Conservation (phyloP, 1,140 invertebrate genomes). For the Drosophila willistoni region DNA sequence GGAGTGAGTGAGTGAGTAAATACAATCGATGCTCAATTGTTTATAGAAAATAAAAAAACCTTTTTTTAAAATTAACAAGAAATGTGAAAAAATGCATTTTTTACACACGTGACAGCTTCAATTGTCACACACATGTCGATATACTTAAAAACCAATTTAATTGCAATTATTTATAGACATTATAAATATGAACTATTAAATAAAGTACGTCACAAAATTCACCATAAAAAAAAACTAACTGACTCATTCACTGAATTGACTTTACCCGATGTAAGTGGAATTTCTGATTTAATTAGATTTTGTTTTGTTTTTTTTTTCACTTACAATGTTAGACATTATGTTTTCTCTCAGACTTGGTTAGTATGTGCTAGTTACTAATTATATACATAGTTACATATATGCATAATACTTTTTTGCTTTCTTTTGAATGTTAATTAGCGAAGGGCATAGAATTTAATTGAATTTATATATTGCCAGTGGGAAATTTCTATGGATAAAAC, state of each 20-base stretch:
- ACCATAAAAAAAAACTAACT: not conserved
- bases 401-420: conserved; percentile 18
- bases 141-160: not conserved
- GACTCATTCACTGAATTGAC: not conserved
- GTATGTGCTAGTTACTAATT: conserved; percentile 12
- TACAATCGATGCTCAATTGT: not conserved
- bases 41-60: not conserved
- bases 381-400: not conserved
- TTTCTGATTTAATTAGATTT: conserved; percentile 6
- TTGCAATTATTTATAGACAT: not conserved
- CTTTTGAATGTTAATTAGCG: conserved; percentile 42
- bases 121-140: not conserved
- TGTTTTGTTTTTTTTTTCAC: not conserved
- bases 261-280: not conserved
- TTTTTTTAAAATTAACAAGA: not conserved
- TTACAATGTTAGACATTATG: not conserved
- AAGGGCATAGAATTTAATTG: conserved; percentile 10
- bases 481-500: conserved; percentile 17
- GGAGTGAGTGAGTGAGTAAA: not conserved
- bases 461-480: conserved; percentile 24
- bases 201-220: not conserved
- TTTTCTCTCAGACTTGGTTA: not conserved
- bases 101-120: not conserved
- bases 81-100: not conserved
- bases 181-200: not conserved